Evolutionary conservation across 2,888 invertebrate species (phyloP).

Genomic region (Latheticus oryzae): DNA sequence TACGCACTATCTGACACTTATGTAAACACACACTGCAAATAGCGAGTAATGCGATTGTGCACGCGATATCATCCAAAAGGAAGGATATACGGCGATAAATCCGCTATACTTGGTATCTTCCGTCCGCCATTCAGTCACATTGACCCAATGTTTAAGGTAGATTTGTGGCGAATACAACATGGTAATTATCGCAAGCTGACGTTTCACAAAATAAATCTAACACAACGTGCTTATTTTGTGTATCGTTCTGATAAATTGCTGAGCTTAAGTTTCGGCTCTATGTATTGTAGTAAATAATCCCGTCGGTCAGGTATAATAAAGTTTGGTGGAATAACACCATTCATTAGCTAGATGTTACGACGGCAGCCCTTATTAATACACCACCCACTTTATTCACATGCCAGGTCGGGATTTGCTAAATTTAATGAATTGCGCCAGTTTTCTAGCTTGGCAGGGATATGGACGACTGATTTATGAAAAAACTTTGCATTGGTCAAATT

Average conservation of each 20-base stretch:
- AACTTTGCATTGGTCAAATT: constrained; percentile 2
- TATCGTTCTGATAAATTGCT: constrained; percentile 40
- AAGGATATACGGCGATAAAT: constrained; percentile 49
- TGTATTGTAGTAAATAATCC: constrained; percentile 38
- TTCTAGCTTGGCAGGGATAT: neutral
- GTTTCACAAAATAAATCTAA: constrained; percentile 42
- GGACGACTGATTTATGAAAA: constrained; percentile 17
- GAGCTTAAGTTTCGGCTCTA: constrained; percentile 35
- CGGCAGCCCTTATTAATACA: constrained; percentile 23
- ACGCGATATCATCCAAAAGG: constrained; percentile 53
- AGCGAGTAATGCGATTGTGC: constrained; percentile 52
- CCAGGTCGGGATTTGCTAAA: constrained; percentile 14
- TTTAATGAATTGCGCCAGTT: constrained; percentile 28
- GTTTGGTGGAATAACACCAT: constrained; percentile 33
- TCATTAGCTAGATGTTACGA: constrained; percentile 26
- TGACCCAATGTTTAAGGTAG: constrained; percentile 44
- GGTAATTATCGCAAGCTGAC: constrained; percentile 43
- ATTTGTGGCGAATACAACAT: constrained; percentile 44
- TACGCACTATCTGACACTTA: constrained; percentile 53
- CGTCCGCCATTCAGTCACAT: constrained; percentile 41
- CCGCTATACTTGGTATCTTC: constrained; percentile 44
- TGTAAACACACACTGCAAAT: constrained; percentile 53
- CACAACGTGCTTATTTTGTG: constrained; percentile 40
- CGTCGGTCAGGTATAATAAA: constrained; percentile 39
- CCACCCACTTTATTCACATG: constrained; percentile 30